Conservation (phyloP, 2,113 vertebrate species). For the Serinus canaria region DNA sequence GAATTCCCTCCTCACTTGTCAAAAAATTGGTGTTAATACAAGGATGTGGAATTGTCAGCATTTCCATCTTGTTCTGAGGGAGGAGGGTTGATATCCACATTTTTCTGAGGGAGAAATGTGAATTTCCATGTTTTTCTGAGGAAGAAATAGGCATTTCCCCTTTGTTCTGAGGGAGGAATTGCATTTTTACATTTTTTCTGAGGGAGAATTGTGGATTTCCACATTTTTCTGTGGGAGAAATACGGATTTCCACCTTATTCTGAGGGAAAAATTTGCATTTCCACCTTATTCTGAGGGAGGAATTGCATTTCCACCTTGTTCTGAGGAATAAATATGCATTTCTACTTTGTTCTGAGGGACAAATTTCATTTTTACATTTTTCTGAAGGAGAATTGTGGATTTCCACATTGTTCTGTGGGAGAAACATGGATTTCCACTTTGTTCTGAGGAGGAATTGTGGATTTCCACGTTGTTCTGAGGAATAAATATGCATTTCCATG, state of each 20-base stretch:
- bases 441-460: no score
- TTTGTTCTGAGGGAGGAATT: background rate
- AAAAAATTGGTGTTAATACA: background rate
- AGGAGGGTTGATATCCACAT: no score
- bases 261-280: background rate
- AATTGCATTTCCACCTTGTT: accelerated
- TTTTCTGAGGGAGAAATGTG: background rate
- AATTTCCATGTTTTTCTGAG: background rate
- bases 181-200: accelerated
- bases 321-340: background rate
- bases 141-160: accelerated
- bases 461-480: background rate
- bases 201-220: background rate
- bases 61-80: background rate
- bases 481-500: background rate
- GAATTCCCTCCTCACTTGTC: background rate
- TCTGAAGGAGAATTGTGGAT: no score
- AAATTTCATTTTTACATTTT: no score
- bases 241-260: background rate
- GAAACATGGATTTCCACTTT: no score
- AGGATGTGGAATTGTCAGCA: background rate
- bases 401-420: no score
- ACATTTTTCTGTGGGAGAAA: background rate
- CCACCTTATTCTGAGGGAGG: background rate
- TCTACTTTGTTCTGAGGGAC: no score